A percentile compares a stretch with the other conserved stretches of the same genome.
Conservation (phyloP, 2,113 vertebrate species). For the Aldabrachelys gigantea region DNA sequence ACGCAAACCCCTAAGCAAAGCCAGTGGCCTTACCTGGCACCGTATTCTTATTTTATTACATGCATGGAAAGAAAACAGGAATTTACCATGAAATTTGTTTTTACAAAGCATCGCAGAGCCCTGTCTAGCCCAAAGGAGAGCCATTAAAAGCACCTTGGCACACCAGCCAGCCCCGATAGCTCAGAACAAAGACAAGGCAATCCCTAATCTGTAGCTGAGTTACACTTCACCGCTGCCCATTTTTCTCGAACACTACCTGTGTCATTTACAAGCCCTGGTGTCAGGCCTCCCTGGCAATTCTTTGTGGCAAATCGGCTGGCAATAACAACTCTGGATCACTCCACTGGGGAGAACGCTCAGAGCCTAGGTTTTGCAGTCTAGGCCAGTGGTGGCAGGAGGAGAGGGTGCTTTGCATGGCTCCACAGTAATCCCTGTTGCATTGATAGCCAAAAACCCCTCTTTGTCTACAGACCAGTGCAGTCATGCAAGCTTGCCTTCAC, state of each 20-base stretch:
- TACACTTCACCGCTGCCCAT: not conserved
- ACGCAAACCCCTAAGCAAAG: not conserved
- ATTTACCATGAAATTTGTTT: slow-evolving; percentile 14
- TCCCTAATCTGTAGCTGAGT: not conserved
- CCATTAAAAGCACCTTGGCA: not conserved
- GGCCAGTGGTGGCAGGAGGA: not conserved
- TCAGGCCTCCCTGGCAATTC: not conserved
- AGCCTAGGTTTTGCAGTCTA: not conserved
- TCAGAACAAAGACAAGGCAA: not conserved
- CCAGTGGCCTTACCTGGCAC: not conserved
- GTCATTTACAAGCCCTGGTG: not conserved
- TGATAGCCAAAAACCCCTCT: not conserved
- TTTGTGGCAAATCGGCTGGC: not conserved
- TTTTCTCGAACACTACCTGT: not conserved
- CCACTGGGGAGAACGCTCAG: not conserved
- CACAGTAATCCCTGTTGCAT: not conserved
- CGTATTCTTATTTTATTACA: not conserved
- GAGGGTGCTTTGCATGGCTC: not conserved
- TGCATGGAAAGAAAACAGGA: not conserved
- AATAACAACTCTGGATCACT: not conserved
- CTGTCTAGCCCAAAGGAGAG: not conserved
- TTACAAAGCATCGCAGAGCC: not conserved
- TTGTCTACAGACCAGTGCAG: not conserved
- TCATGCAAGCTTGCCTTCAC: not conserved
- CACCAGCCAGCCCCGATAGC: slow-evolving; percentile 2